Evolutionary conservation across 2,888 invertebrate genomes (phyloP).

Genomic region (Neelides folsomi): DNA sequence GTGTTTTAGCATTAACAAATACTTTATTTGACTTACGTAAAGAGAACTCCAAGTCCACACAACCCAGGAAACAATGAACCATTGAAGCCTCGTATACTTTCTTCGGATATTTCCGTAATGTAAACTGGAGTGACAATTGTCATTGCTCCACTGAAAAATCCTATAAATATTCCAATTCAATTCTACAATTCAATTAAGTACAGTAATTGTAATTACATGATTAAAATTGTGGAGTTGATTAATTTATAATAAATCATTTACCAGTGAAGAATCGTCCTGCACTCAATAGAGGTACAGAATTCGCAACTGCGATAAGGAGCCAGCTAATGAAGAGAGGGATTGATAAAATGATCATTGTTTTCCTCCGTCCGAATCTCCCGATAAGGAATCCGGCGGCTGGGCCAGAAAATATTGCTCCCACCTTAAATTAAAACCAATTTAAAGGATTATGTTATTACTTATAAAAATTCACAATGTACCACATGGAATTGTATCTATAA

Average conservation of each 20-base stretch:
- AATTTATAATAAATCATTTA: neutral
- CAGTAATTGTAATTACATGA: no score
- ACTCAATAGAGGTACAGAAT: neutral
- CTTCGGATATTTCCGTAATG: conserved; percentile 11
- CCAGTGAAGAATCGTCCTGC: conserved; percentile 12
- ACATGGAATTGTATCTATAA: neutral
- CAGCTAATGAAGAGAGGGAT: conserved; percentile 35
- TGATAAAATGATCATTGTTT: conserved; percentile 23
- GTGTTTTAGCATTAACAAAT: no score
- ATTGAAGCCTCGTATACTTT: conserved; percentile 4
- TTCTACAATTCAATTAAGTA: no score
- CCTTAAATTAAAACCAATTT: conserved; percentile 9
- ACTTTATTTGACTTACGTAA: conserved; percentile 16
- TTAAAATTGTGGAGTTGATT: no score
- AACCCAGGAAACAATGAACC: conserved; percentile 38
- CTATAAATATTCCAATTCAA: neutral
- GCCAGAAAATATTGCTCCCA: conserved; percentile 23
- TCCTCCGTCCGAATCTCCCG: conserved; percentile 29
- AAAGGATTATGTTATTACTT: no score
- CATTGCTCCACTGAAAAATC: conserved; percentile 8
- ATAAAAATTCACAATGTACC: no score
- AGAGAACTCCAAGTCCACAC: conserved; percentile 36
- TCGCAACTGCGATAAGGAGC: neutral
- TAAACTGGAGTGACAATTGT: conserved; percentile 11
- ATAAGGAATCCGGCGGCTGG: conserved; percentile 31